Evolutionary conservation across 35 echinoderm and acorn worm species (phyloP).

Genomic region (Apostichopus californicus): DNA sequence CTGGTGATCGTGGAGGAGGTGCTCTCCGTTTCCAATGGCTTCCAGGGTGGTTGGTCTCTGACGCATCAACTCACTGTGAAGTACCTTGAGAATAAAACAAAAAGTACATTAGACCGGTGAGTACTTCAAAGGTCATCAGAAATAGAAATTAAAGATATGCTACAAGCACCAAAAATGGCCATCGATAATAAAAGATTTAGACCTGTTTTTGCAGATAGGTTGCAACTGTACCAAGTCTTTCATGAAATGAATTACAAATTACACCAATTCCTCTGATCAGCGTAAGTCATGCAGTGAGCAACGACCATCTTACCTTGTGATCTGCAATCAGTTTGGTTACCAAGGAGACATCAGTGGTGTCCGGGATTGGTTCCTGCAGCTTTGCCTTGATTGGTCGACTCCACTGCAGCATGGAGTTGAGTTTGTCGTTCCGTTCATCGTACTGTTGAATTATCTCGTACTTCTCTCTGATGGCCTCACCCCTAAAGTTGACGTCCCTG

Average conservation of each 20-base stretch:
- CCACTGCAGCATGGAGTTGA: constrained; percentile 79
- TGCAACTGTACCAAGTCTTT: too few relatives aligned
- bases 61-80: constrained; percentile 76
- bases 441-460: constrained; percentile 83
- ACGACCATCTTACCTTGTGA: constrained; percentile 68
- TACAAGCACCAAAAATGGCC: too few relatives aligned
- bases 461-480: constrained; percentile 86
- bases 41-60: constrained; percentile 72
- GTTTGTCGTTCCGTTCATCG: constrained; percentile 75
- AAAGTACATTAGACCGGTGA: background rate
- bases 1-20: constrained; percentile 84
- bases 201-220: too few relatives aligned
- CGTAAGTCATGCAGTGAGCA: background rate
- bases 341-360: constrained; percentile 65
- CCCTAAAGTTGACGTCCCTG: constrained; percentile 75
- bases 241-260: too few relatives aligned
- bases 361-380: constrained; percentile 77
- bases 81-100: constrained; percentile 54
- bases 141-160: too few relatives aligned
- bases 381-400: constrained; percentile 91
- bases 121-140: too few relatives aligned
- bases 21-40: constrained; percentile 85
- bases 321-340: constrained; percentile 78
- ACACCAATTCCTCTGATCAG: background rate
- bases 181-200: too few relatives aligned